Percentiles rank a stretch among this genome's conserved stretches.
Evolutionary conservation across 2,113 vertebrate species (phyloP).

Genomic region (Albula glossodonta): DNA sequence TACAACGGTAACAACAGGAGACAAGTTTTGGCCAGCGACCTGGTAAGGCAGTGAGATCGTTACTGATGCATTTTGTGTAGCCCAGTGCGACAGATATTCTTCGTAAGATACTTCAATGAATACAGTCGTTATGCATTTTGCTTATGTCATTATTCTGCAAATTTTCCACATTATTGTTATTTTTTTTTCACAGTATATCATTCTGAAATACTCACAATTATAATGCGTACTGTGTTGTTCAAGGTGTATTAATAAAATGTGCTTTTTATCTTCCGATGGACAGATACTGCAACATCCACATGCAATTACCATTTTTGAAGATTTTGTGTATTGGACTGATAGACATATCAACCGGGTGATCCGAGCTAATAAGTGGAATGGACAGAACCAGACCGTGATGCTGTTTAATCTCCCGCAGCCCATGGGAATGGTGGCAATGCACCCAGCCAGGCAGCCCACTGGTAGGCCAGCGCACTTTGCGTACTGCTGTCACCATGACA

Average conservation of each 20-base stretch:
- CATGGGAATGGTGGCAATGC: slow-evolving; percentile 82
- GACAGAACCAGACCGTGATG: slow-evolving; percentile 79
- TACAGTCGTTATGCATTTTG: too few species aligned
- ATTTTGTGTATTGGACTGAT: slow-evolving; percentile 88
- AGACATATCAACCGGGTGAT: slow-evolving; percentile 76
- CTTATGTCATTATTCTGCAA: neutral
- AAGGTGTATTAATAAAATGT: too few species aligned
- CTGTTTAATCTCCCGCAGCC: slow-evolving; percentile 77
- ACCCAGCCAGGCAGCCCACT: slow-evolving; percentile 81
- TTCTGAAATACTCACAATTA: too few species aligned
- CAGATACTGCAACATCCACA: slow-evolving; percentile 85
- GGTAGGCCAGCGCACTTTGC: slow-evolving; percentile 64
- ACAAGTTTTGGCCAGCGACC: slow-evolving; percentile 72
- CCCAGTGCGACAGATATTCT: too few species aligned
- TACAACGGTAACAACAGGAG: slow-evolving; percentile 65
- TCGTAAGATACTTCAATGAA: too few species aligned
- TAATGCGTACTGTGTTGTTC: too few species aligned
- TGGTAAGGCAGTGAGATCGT: slow-evolving; percentile 49
- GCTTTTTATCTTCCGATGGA: too few species aligned
- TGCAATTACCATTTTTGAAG: slow-evolving; percentile 85
- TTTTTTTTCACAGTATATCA: neutral
- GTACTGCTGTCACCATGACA: too few species aligned
- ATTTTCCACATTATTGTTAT: neutral
- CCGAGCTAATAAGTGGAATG: slow-evolving; percentile 91
- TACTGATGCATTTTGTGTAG: neutral